Conservation (phyloP, 1,140 invertebrate genomes). For the Bombus picipes region DNA sequence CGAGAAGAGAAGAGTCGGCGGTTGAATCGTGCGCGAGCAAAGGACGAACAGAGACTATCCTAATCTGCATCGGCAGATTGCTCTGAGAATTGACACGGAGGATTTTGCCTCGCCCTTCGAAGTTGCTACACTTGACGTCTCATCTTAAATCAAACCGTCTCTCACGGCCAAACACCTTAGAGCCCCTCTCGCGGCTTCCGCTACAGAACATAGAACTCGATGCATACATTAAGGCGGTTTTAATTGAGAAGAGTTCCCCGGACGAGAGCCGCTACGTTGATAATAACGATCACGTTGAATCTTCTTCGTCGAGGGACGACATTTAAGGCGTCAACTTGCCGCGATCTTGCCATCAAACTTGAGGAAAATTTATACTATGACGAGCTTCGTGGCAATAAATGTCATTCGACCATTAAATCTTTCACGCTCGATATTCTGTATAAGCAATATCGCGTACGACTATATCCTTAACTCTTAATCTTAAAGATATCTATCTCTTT, state of each 20-base stretch:
- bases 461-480: too few relatives aligned
- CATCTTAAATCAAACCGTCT: constrained; percentile 76
- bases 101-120: constrained; percentile 68
- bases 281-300: constrained; percentile 23
- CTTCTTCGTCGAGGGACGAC: not conserved
- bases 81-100: constrained; percentile 81
- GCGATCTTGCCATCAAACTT: not conserved
- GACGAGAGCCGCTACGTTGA: constrained; percentile 18
- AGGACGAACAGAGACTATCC: constrained; percentile 48
- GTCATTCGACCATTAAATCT: not conserved
- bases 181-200: constrained; percentile 46
- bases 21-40: not conserved
- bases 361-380: not conserved
- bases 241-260: constrained; percentile 75
- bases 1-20: not conserved
- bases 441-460: not conserved
- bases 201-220: constrained; percentile 75
- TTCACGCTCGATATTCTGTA: not conserved
- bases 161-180: constrained; percentile 61
- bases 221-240: constrained; percentile 80
- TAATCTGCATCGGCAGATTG: constrained; percentile 82
- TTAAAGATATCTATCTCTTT: too few relatives aligned
- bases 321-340: constrained; percentile 11
- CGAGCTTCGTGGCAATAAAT: not conserved
- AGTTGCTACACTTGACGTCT: constrained; percentile 68